phyloP scores from a whole-genome alignment of 2,797 vertebrate species.

The Gymnoscopelus braueri region DNA sequence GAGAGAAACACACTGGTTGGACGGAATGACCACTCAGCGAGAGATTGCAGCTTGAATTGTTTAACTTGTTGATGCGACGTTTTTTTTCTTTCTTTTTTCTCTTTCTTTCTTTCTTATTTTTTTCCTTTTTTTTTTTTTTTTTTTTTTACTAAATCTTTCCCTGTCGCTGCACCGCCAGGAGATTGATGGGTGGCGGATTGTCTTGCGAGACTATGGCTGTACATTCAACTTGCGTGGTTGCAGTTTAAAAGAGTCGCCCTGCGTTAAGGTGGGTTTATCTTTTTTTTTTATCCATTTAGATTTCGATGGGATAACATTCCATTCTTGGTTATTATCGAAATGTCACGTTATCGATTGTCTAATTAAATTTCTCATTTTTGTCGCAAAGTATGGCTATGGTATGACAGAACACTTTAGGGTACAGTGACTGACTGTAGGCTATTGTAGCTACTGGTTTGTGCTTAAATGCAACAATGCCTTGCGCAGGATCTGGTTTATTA shows the following conservation, averaged over 20 bases:
- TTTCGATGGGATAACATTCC: conserved; percentile 16
- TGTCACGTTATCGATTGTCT: conserved; percentile 42
- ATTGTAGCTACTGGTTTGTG: too few species aligned
- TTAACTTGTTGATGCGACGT: conserved; percentile 82
- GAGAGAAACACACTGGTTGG: conserved; percentile 35
- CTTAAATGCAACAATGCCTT: conserved; percentile 42
- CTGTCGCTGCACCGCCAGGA: conserved; percentile 60
- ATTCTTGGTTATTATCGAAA: conserved; percentile 23
- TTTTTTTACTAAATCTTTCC: conserved; percentile 2
- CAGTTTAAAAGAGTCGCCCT: conserved; percentile 65
- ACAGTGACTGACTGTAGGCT: neutral
- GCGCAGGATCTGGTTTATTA: conserved; percentile 54
- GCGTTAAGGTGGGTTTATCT: conserved; percentile 65
- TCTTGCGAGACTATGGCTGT: conserved; percentile 52
- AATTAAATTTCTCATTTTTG: conserved; percentile 57
- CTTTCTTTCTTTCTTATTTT: conserved; percentile 31
- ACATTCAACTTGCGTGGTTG: conserved; percentile 60
- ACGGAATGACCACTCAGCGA: conserved; percentile 45
- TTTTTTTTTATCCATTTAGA: conserved; percentile 13
- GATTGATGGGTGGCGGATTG: conserved; percentile 69
- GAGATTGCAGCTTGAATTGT: conserved; percentile 69
- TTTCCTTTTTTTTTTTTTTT: conserved; percentile 42
- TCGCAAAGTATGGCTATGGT: conserved; percentile 65
- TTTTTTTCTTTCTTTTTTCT: conserved; percentile 38
- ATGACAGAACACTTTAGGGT: conserved; percentile 56